These are phyloP conservation scores for Diloba caeruleocephala DNA, from an alignment of 2,888 invertebrate genomes.

Conservation along the genomic window DNA sequence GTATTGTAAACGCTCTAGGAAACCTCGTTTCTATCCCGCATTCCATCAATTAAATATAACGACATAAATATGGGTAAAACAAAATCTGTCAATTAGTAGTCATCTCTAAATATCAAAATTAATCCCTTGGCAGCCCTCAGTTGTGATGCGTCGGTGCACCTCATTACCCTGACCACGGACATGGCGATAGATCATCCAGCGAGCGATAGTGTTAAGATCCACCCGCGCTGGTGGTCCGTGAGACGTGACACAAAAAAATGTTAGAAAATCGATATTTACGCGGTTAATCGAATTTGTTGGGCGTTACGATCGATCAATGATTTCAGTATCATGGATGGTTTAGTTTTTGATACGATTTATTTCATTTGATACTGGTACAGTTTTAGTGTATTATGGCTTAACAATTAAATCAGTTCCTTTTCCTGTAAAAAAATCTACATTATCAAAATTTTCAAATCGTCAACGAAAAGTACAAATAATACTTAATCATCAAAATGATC, in stretches of 20 bases:
- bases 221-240: conserved; percentile 80
- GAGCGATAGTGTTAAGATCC: conserved; percentile 82
- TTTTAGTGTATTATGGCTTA: too few relatives aligned
- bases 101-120: conserved; percentile 9
- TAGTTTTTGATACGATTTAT: conserved; percentile 17
- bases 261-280: conserved; percentile 75
- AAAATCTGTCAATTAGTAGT: conserved; percentile 4
- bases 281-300: conserved; percentile 70
- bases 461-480: conserved; percentile 31
- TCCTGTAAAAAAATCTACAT: too few relatives aligned
- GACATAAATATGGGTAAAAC: too few relatives aligned
- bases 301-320: conserved; percentile 50
- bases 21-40: too few relatives aligned
- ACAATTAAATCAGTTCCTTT: too few relatives aligned
- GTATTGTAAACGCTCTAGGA: too few relatives aligned
- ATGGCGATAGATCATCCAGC: conserved; percentile 82
- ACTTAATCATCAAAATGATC: conserved; percentile 54
- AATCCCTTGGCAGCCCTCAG: conserved; percentile 48
- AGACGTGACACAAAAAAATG: conserved; percentile 66
- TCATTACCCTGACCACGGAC: conserved; percentile 65
- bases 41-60: too few relatives aligned
- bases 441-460: conserved; percentile 8
- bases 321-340: conserved; percentile 26
- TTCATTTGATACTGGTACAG: not conserved
- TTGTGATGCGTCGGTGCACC: conserved; percentile 74